A percentile compares a stretch with the other conserved stretches of the same genome.
phyloP scores from a whole-genome alignment of 2,797 vertebrate genomes.

The Xiphophorus birchmanni region DNA sequence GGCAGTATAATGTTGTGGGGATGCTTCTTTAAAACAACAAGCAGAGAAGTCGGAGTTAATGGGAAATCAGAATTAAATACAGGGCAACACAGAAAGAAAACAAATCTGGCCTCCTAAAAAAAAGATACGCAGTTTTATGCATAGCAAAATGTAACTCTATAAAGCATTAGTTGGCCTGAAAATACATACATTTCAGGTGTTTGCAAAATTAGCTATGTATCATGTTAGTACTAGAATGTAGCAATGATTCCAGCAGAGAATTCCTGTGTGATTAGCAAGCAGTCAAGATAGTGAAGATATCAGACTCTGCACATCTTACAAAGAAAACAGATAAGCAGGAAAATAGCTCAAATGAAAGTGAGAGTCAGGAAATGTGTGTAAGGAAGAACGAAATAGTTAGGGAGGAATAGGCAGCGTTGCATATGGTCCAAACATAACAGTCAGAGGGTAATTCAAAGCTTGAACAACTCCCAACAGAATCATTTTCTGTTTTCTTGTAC shows the following conservation, averaged over 20 bases:
- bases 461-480: constrained; percentile 61
- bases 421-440: constrained; percentile 49
- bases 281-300: constrained; percentile 20
- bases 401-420: constrained; percentile 7
- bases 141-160: no score
- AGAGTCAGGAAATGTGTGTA: constrained; percentile 20
- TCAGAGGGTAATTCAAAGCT: constrained; percentile 66
- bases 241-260: constrained; percentile 35
- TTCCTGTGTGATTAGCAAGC: constrained; percentile 31
- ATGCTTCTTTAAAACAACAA: background rate
- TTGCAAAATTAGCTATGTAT: constrained; percentile 43
- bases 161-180: background rate
- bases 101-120: background rate
- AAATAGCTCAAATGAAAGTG: constrained; percentile 35
- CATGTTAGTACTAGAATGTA: constrained; percentile 9
- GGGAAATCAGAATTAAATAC: background rate
- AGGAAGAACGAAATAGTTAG: constrained; percentile 20
- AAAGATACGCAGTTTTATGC: no score
- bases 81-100: background rate
- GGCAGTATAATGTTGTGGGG: background rate
- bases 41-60: background rate
- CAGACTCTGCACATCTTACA: constrained; percentile 23
- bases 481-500: constrained; percentile 39
- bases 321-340: constrained; percentile 23
- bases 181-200: constrained; percentile 11